Evolutionary conservation across 2,888 invertebrate species (phyloP), one percentile per base, ranked within the genome.

Genomic region (Pterostichus niger): DNA sequence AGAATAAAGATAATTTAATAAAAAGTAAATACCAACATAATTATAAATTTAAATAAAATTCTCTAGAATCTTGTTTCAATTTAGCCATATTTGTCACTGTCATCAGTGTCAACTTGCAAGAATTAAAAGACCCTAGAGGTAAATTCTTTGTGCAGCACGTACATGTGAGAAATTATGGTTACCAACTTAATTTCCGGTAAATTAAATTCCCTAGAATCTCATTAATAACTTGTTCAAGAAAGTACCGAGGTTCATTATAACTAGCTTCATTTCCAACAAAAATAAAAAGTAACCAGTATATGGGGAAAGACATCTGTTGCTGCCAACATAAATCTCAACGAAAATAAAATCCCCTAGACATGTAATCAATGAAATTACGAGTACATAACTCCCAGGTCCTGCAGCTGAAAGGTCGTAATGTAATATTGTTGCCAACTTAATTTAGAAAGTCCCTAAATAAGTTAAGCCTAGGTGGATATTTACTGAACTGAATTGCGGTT

Each of bases 171-270:
- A 49, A 75, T 75, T 75, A 75, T 33, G 13, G 49, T 24, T 71
- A 49, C 71, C 71, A 71, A 61, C 81, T 54, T 59, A 82, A 82
- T 56, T 46, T 59, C 75, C 31, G 46, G 40, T 46, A 82, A 75
- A 82, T 82, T 75, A 75, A 82, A 82, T 82, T 82, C 82, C 82
- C 82, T 61, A 75, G 59, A 75, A 71, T 33, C 49, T 64, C 68
- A 80, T 80, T 80, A 80, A 80, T 81, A 81, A 73, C 73, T 52
- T 44, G 59, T 61, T 31, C 52, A 52, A 54, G 31, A 56, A 77
- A 35, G 11, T 77, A 77, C 40, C 13, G 52, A 9, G 40, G 35
- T 75, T 73, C 71, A 73, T 81, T 81, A 73, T 75, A 40, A 17
- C 59, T 33, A 24, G 73, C 73, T 52, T 56, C 54, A 81, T 80